Evolutionary conservation across 2,113 vertebrate species (phyloP).

Genomic region (Scomber colias): DNA sequence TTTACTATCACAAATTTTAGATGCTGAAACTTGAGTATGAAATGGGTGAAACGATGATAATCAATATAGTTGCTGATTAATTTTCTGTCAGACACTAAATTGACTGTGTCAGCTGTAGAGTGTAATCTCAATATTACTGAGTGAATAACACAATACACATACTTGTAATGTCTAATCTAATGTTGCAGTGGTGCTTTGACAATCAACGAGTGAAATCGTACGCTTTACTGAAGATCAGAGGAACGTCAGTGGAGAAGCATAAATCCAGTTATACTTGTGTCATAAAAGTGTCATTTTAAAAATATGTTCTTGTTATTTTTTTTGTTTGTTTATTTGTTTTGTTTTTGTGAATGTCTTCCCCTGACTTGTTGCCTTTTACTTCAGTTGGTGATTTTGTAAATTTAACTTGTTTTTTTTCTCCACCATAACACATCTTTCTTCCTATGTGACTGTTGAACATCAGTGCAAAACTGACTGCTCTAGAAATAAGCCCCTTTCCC

Average conservation of each 20-base stretch:
- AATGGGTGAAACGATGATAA: not conserved
- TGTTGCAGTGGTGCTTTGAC: constrained; percentile 65
- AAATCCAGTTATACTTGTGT: constrained; percentile 55
- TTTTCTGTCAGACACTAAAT: no score
- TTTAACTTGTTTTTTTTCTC: not conserved
- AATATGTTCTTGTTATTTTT: no score
- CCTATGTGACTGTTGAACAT: constrained; percentile 13
- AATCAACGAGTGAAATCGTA: constrained; percentile 64
- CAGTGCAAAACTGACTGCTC: constrained; percentile 7
- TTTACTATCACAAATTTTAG: no score
- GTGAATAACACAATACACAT: no score
- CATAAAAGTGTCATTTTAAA: not conserved
- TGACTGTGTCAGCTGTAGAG: no score
- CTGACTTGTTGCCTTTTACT: not conserved
- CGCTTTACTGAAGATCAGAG: not conserved
- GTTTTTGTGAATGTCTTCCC: not conserved
- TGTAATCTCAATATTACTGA: no score
- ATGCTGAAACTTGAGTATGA: not conserved
- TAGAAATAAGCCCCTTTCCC: not conserved
- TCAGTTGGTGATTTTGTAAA: not conserved
- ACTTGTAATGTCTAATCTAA: no score
- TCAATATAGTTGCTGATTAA: no score
- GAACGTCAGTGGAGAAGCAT: not conserved
- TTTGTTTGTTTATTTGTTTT: not conserved
- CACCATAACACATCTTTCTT: not conserved